Percentiles rank a stretch among this genome's conserved stretches.
Conservation (phyloP, 2,888 invertebrate genomes). For the Tortrix viridana region DNA sequence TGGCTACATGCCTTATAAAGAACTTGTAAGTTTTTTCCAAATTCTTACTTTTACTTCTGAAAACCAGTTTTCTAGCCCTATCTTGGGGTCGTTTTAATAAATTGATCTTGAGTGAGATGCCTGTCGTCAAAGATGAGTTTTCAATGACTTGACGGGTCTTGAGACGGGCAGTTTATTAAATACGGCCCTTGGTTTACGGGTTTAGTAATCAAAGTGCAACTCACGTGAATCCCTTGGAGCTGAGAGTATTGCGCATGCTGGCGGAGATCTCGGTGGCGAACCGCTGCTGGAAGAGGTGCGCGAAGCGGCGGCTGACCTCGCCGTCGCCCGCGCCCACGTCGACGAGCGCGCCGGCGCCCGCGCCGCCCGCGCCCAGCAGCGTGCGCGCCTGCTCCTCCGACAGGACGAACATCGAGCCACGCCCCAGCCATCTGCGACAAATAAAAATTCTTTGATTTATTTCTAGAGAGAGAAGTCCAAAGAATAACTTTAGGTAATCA, state of each 20-base stretch:
- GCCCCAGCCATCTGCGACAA: conserved; percentile 88
- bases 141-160: too few species aligned
- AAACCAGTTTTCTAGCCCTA: too few species aligned
- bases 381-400: conserved; percentile 91
- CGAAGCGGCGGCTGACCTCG: conserved; percentile 92
- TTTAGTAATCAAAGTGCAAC: conserved; percentile 51
- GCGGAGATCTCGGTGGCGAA: conserved; percentile 96
- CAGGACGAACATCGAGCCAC: conserved; percentile 99
- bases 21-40: too few species aligned
- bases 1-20: too few species aligned
- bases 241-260: conserved; percentile 93
- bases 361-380: conserved; percentile 72
- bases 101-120: too few species aligned
- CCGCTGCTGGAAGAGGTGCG: conserved; percentile 88
- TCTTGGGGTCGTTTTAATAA: too few species aligned
- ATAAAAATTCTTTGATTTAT: too few species aligned
- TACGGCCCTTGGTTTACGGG: not conserved
- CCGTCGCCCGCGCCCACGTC: conserved; percentile 99
- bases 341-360: conserved; percentile 78
- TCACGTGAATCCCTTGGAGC: conserved; percentile 90
- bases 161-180: too few species aligned
- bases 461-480: too few species aligned
- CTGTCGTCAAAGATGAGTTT: too few species aligned
- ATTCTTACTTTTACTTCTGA: too few species aligned
- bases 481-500: too few species aligned